phyloP scores from a whole-genome alignment of 2,113 vertebrate species.

The Mesocricetus auratus region DNA sequence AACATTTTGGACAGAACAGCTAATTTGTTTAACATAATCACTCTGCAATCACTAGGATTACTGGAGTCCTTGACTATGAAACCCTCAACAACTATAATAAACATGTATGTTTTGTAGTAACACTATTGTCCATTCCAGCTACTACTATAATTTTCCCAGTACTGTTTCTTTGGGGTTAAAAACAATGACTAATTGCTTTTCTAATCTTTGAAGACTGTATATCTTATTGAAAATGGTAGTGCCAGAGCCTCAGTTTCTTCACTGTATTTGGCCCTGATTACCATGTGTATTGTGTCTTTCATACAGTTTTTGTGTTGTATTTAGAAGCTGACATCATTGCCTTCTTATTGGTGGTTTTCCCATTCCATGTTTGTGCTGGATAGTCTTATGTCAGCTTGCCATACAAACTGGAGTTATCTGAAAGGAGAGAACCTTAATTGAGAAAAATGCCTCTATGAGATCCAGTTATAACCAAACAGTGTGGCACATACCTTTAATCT shows the following conservation, averaged over 20 bases:
- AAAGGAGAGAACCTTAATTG: background rate
- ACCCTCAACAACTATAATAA: constrained; percentile 68
- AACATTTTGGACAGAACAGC: constrained; percentile 68
- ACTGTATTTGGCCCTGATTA: constrained; percentile 79
- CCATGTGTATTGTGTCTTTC: background rate
- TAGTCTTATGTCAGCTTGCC: background rate
- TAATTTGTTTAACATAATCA: constrained; percentile 81
- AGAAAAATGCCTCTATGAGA: background rate
- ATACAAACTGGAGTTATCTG: background rate
- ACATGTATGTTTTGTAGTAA: constrained; percentile 66
- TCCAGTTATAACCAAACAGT: background rate
- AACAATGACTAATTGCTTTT: constrained; percentile 77
- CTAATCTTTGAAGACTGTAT: constrained; percentile 71
- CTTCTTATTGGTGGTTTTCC: background rate
- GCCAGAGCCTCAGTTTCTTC: constrained; percentile 64
- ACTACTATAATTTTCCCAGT: constrained; percentile 66
- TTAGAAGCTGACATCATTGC: background rate
- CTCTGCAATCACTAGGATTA: constrained; percentile 82
- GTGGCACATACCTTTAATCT: background rate
- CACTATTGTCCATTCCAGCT: background rate
- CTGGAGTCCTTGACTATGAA: constrained; percentile 63
- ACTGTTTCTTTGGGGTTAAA: constrained; percentile 71
- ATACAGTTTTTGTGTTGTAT: background rate
- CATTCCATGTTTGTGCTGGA: background rate
- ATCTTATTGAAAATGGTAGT: constrained; percentile 74